These are phyloP conservation scores for Serranochromis macrocephalus DNA, from an alignment of 2,113 vertebrate species.

Conservation along the genomic window DNA sequence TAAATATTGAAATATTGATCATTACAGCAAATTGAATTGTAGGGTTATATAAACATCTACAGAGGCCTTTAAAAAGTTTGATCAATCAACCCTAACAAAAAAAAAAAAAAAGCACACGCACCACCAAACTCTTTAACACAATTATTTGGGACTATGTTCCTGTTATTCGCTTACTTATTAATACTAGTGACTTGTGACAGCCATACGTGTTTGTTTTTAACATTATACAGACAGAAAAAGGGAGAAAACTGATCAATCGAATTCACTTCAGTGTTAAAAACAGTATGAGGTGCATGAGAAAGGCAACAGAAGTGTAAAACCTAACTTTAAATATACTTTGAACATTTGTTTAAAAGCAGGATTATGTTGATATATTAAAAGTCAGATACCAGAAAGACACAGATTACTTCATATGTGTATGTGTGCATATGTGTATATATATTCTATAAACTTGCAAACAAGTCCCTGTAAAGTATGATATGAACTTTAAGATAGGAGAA, in stretches of 20 bases:
- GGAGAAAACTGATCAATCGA: fast-evolving
- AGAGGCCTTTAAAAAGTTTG: neutral
- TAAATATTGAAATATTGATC: neutral
- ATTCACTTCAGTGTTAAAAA: neutral
- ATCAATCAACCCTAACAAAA: neutral
- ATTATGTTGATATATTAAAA: neutral
- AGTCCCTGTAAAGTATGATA: neutral
- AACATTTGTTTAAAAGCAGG: neutral
- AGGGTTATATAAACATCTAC: neutral
- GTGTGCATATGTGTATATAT: neutral
- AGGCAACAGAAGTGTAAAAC: neutral
- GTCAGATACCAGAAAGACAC: neutral
- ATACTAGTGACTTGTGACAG: neutral
- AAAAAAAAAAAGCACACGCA: neutral
- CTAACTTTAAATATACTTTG: neutral
- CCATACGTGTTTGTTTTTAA: neutral
- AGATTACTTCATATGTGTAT: fast-evolving
- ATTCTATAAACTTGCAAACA: neutral
- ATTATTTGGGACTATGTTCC: neutral
- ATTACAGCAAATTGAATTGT: neutral
- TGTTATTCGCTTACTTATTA: neutral
- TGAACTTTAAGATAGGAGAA: fast-evolving
- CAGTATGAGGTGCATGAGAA: neutral
- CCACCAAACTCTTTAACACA: neutral
- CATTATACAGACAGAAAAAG: neutral